Conservation (phyloP, 2,797 vertebrate genomes). For the Esox lucius region DNA sequence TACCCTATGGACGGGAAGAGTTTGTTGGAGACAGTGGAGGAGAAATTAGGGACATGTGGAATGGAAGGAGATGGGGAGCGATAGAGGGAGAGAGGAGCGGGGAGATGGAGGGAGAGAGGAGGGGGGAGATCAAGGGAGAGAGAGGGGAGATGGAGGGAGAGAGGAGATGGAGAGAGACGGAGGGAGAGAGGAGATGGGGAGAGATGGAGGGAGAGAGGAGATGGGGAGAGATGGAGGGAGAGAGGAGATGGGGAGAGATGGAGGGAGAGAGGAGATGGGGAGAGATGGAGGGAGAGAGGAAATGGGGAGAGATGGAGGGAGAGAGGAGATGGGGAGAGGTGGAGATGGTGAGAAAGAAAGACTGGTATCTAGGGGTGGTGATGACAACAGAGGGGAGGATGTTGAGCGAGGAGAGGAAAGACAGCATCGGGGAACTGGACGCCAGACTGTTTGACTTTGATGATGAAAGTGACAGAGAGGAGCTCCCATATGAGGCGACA, state of each 20-base stretch:
- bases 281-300: not conserved
- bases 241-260: constrained; percentile 21
- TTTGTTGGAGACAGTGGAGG: not conserved
- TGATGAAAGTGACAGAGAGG: constrained; percentile 26
- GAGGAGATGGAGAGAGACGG: too few species aligned
- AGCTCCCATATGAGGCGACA: not conserved
- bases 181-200: too few species aligned
- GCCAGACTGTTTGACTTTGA: constrained; percentile 59
- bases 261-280: not conserved
- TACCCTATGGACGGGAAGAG: not conserved
- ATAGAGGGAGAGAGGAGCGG: not conserved
- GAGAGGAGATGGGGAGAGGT: not conserved
- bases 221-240: too few species aligned
- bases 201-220: too few species aligned
- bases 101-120: constrained; percentile 2
- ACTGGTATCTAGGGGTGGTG: not conserved
- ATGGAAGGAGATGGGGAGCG: not conserved
- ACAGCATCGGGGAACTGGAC: constrained; percentile 51
- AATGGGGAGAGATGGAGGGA: not conserved
- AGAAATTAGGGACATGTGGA: too few species aligned
- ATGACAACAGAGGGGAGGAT: not conserved
- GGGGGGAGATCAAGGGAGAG: too few species aligned
- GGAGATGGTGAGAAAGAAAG: constrained; percentile 1
- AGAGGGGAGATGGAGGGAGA: too few species aligned
- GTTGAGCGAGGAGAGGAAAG: constrained; percentile 21